phyloP scores from a whole-genome alignment of 1,140 invertebrate genomes.

The Leptoteleia sp. region DNA sequence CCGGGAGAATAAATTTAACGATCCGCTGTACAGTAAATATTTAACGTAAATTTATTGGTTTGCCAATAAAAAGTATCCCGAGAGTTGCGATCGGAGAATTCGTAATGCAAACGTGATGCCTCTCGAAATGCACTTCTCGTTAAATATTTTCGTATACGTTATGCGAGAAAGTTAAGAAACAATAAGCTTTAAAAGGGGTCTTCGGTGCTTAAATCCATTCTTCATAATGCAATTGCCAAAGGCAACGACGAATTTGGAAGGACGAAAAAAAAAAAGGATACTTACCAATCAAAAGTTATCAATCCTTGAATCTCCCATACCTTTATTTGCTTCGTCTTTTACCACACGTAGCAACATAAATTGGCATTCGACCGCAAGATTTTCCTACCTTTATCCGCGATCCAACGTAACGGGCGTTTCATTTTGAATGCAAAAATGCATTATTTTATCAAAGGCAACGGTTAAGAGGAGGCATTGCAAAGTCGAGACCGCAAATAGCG shows the following conservation, averaged over 20 bases:
- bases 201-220: no score
- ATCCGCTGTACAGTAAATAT: constrained; percentile 1
- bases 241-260: not conserved
- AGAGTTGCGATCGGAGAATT: not conserved
- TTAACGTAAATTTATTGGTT: constrained; percentile 4
- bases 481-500: constrained; percentile 6
- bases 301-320: constrained; percentile 14
- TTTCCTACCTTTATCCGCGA: constrained; percentile 1
- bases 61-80: constrained; percentile 9
- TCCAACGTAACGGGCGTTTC: not conserved
- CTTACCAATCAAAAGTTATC: constrained; percentile 22
- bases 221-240: no score
- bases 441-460: constrained; percentile 8
- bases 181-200: no score
- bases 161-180: not conserved
- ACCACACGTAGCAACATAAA: constrained; percentile 13
- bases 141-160: constrained; percentile 4
- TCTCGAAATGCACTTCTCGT: not conserved
- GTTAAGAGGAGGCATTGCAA: constrained; percentile 9
- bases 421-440: constrained; percentile 8
- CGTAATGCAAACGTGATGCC: not conserved
- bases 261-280: not conserved
- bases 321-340: constrained; percentile 26
- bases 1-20: constrained; percentile 18
- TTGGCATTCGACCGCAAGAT: constrained; percentile 16